Evolutionary conservation across 2,113 vertebrate genomes (phyloP).

Genomic region (Embiotoca jacksoni): DNA sequence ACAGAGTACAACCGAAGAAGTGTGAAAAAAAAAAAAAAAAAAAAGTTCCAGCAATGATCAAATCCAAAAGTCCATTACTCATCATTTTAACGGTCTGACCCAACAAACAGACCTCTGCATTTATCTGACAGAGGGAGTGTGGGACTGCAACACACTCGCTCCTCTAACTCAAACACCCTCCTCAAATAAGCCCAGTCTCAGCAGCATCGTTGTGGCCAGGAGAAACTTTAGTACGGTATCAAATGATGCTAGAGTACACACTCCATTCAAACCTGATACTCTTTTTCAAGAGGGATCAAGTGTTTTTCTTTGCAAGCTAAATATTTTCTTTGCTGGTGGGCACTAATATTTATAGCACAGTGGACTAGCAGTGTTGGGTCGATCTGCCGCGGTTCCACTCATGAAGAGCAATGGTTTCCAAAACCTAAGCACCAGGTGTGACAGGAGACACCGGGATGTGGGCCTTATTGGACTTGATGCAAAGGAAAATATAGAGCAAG

Average conservation of each 20-base stretch:
- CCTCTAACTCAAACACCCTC: conserved; percentile 67
- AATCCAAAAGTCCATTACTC: conserved; percentile 66
- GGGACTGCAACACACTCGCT: conserved; percentile 41
- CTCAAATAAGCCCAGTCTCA: conserved; percentile 55
- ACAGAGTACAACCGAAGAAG: conserved; percentile 33
- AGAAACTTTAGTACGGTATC: conserved; percentile 69
- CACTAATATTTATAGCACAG: conserved; percentile 86
- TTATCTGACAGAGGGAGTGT: conserved; percentile 55
- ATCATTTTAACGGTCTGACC: conserved; percentile 64
- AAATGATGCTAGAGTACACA: conserved; percentile 67
- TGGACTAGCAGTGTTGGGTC: too few species aligned
- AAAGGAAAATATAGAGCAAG: too few species aligned
- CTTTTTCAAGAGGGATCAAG: conserved; percentile 52
- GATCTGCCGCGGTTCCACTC: too few species aligned
- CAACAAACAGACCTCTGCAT: conserved; percentile 63
- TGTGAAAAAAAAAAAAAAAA: conserved; percentile 11
- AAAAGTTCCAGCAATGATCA: conserved; percentile 31
- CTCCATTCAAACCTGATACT: conserved; percentile 70
- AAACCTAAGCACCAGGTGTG: too few species aligned
- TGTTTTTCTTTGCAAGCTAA: conserved; percentile 71
- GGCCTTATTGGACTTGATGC: too few species aligned
- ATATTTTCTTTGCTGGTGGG: conserved; percentile 79
- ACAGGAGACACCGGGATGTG: too few species aligned
- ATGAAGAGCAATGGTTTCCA: too few species aligned
- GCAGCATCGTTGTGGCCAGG: conserved; percentile 54